Conservation (phyloP, 1,140 invertebrate genomes). For the Formica selysi region DNA sequence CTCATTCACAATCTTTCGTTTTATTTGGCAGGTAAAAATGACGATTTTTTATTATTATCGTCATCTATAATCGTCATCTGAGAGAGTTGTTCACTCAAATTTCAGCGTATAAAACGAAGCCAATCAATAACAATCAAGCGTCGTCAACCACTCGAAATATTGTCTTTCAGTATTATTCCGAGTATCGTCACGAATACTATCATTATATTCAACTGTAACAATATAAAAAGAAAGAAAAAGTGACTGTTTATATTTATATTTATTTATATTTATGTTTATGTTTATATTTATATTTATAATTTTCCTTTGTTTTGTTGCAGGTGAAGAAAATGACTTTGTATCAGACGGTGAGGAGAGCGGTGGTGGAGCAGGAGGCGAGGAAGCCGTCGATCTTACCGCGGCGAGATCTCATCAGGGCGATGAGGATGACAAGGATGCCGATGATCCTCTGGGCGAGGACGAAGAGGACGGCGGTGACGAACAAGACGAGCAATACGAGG, state of each 20-base stretch:
- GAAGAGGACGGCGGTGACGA: conserved; percentile 82
- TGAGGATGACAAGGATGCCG: conserved; percentile 79
- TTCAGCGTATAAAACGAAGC: too few species aligned
- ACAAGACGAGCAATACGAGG: conserved; percentile 84
- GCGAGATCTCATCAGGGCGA: conserved; percentile 82
- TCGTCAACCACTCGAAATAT: too few species aligned
- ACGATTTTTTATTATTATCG: too few species aligned
- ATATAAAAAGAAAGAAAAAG: neutral
- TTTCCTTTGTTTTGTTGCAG: conserved; percentile 78
- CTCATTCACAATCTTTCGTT: too few species aligned
- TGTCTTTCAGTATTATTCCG: too few species aligned
- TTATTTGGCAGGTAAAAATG: too few species aligned
- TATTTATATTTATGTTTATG: too few species aligned
- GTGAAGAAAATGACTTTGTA: conserved; percentile 84
- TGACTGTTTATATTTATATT: neutral
- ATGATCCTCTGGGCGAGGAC: conserved; percentile 82
- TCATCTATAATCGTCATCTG: too few species aligned
- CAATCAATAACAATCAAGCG: too few species aligned
- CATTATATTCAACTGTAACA: neutral
- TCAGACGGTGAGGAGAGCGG: conserved; percentile 85
- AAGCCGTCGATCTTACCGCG: conserved; percentile 85
- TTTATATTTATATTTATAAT: neutral
- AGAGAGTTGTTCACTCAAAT: too few species aligned
- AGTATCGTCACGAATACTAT: too few species aligned
- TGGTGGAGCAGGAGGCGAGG: conserved; percentile 78